Percentiles rank a stretch among this genome's conserved stretches.
These are phyloP conservation scores for Lutra lutra DNA, from an alignment of 2,797 vertebrate species.

Conservation along the genomic window DNA sequence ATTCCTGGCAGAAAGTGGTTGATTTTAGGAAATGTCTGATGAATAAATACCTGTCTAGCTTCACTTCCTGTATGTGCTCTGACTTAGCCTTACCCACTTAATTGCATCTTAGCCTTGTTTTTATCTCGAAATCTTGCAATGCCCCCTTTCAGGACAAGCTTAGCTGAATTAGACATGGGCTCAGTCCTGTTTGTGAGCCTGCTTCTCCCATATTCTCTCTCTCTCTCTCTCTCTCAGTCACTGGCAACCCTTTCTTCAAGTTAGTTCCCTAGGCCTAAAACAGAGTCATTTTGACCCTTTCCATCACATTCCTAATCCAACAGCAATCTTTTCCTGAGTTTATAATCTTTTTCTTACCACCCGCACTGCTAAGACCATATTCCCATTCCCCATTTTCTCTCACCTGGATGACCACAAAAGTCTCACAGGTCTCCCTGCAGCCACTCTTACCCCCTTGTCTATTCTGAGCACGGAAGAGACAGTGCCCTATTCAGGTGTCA, in stretches of 20 bases:
- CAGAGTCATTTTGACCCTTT: background rate
- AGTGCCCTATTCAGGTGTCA: background rate
- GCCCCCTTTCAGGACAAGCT: background rate
- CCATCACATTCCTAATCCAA: background rate
- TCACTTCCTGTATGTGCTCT: background rate
- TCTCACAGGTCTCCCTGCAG: background rate
- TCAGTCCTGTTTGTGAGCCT: background rate
- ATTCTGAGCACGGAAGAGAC: background rate
- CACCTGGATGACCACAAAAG: background rate
- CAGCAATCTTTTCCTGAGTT: conserved; percentile 17
- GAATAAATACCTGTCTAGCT: background rate
- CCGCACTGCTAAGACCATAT: background rate
- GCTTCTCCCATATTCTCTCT: background rate
- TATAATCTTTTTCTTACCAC: background rate
- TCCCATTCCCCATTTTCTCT: background rate
- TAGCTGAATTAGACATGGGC: background rate
- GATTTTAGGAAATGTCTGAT: conserved; percentile 2
- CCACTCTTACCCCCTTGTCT: background rate
- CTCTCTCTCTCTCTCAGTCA: background rate
- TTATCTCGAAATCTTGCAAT: conserved; percentile 45
- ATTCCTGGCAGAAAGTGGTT: background rate
- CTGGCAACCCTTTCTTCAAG: background rate
- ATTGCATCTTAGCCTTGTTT: background rate
- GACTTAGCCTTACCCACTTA: background rate
- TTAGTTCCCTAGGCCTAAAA: conserved; percentile 32